Conservation (phyloP, 2,888 invertebrate genomes). For the Odontocolon sp. region DNA sequence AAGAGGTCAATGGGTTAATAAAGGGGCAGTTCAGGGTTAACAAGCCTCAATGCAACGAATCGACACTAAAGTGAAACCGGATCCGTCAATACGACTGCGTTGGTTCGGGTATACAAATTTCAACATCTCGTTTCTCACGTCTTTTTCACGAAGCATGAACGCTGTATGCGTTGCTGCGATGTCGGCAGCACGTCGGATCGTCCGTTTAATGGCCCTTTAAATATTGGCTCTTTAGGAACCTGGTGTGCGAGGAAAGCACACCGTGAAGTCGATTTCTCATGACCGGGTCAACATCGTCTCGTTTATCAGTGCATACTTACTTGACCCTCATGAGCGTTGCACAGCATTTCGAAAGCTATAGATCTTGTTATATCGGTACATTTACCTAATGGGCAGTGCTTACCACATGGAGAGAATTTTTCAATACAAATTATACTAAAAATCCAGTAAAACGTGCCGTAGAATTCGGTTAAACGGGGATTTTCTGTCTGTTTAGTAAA, state of each 20-base stretch:
- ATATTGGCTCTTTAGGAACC: slow-evolving; percentile 72
- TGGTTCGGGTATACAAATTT: slow-evolving; percentile 35
- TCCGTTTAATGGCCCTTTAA: slow-evolving; percentile 72
- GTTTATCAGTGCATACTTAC: slow-evolving; percentile 24
- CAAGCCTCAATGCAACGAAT: not conserved
- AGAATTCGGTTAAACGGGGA: no score
- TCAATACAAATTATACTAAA: not conserved
- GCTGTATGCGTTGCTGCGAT: not conserved
- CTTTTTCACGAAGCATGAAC: not conserved
- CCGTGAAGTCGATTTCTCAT: slow-evolving; percentile 57
- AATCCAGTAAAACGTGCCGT: not conserved
- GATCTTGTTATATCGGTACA: slow-evolving; percentile 21
- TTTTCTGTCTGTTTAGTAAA: no score
- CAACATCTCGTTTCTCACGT: not conserved
- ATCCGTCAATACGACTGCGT: slow-evolving; percentile 20
- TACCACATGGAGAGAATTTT: not conserved
- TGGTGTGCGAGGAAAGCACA: slow-evolving; percentile 56
- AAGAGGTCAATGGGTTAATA: no score
- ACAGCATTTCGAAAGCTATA: slow-evolving; percentile 7
- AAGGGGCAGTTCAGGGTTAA: no score
- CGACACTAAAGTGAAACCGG: slow-evolving; percentile 52
- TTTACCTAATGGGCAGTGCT: no score
- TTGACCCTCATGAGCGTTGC: not conserved
- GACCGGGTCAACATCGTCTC: slow-evolving; percentile 65
- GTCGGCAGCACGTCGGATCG: slow-evolving; percentile 56